Base-by-base conservation (phyloP, 2,888 invertebrate genomes). In the Nomada hirtipes region DNA sequence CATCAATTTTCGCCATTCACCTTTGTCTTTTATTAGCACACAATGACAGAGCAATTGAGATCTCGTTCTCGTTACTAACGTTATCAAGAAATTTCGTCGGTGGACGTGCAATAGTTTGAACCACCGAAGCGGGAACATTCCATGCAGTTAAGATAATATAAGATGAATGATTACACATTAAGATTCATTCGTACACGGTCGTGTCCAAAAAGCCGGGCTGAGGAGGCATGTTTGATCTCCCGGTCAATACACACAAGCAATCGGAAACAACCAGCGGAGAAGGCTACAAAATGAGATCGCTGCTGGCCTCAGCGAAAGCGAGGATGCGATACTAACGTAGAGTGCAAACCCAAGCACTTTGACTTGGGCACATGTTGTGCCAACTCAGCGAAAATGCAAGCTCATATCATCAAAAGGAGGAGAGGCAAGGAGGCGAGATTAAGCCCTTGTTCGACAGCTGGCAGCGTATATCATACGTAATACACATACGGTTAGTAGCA, bases 341-440 rank as follows among this genome's bases (percentile, higher is more conserved):
- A 92, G 90, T 92, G 93, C 92, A 89, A 91, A 92, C 91, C 87
- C 89, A 92, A 92, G 92, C 93, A 92, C 91, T 92, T 92, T 90
- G 92, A 91, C 91, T 92, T 89, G 90, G 90, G 92, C 92, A 93
- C 93, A 92, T 92, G 93, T 92, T 93, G 93, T 93, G 93, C 93
- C 93, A 92, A 91, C 91, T 93, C 92, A 92, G 93, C 92, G 91
- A 92, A 92, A 92, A 92, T 90, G 87, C 90, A 89, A 91, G 90
- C 90, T 88, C 86, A 88, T 91, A 91, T 92, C 91, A 90, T 90
- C 87, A 85, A 87, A 86, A 88, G 85, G 85, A 86, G 82, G 71
- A 83, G 84, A 74, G 71, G 73, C 82, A 79, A 86, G 85, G 79
- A 74, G 76, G 76, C 72, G 86, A 88, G 90, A 92, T 92, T 89